A percentile compares a stretch with the other conserved stretches of the same genome.
Evolutionary conservation across 2,113 vertebrate genomes (phyloP).

Genomic region (Delphinus delphis): DNA sequence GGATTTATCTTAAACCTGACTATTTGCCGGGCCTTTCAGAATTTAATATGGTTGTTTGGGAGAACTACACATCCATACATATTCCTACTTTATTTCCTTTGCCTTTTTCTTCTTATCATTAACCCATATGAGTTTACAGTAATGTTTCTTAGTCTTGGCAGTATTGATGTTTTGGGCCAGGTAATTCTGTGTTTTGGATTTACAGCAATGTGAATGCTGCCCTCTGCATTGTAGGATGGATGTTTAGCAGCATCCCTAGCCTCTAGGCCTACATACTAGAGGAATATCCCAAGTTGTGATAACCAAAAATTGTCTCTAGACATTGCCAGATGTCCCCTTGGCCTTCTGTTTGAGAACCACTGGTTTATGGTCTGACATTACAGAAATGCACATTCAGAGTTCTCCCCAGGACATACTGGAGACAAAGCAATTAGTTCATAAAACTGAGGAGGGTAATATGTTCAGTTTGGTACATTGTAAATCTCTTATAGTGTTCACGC

Average conservation of each 20-base stretch:
- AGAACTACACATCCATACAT: neutral
- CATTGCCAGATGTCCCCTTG: neutral
- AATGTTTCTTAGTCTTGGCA: neutral
- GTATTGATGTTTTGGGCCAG: neutral
- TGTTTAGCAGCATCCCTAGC: neutral
- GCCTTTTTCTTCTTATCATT: neutral
- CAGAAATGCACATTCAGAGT: neutral
- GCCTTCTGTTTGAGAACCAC: neutral
- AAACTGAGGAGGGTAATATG: neutral
- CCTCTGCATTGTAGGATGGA: neutral
- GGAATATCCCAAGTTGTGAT: neutral
- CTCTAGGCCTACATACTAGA: neutral
- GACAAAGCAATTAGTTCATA: neutral
- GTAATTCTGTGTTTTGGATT: conserved; percentile 18
- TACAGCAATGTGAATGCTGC: neutral
- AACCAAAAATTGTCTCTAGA: neutral
- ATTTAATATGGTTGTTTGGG: neutral
- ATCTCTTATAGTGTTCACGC: neutral
- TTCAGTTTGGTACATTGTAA: neutral
- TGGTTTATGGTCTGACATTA: neutral
- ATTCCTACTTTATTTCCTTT: conserved; percentile 11
- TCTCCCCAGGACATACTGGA: neutral
- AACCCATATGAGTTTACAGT: neutral
- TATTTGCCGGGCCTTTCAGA: neutral
- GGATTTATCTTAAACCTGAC: neutral